A percentile compares a stretch with the other conserved stretches of the same genome.
Evolutionary conservation across 2,797 vertebrate species (phyloP).

Genomic region (Gouania willdenowi): DNA sequence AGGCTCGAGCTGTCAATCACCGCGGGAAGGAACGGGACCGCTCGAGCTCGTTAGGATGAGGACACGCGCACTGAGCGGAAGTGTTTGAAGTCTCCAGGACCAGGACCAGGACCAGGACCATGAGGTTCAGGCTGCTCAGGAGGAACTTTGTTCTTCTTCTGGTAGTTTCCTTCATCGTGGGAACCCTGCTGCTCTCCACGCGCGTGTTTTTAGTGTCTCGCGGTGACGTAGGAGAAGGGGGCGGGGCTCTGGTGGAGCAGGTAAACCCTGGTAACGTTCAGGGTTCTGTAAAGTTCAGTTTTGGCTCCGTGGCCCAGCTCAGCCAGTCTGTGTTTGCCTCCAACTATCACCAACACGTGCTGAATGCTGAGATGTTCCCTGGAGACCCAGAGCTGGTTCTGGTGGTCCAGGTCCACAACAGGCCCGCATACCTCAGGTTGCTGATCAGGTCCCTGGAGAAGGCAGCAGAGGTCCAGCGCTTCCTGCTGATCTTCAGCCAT

Average conservation of each 20-base stretch:
- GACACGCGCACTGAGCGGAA: too few relatives aligned
- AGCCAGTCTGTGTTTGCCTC: slow-evolving; percentile 60
- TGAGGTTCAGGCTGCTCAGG: slow-evolving; percentile 70
- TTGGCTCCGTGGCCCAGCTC: slow-evolving; percentile 41
- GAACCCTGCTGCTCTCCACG: slow-evolving; percentile 50
- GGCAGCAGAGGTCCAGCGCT: slow-evolving; percentile 58
- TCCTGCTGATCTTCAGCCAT: slow-evolving; percentile 78
- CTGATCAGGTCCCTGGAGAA: slow-evolving; percentile 71
- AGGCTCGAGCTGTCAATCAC: too few relatives aligned
- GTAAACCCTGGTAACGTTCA: not conserved
- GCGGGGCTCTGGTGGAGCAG: not conserved
- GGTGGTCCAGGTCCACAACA: slow-evolving; percentile 77
- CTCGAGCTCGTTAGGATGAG: too few relatives aligned
- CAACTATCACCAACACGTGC: slow-evolving; percentile 66
- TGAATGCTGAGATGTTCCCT: slow-evolving; percentile 63
- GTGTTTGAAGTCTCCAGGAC: too few relatives aligned
- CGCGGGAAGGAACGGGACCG: not conserved
- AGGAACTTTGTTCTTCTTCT: slow-evolving; percentile 62
- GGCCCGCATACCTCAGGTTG: slow-evolving; percentile 72
- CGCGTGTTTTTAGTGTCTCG: slow-evolving; percentile 29
- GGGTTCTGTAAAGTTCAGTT: slow-evolving; percentile 44
- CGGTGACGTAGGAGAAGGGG: not conserved
- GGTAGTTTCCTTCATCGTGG: slow-evolving; percentile 35
- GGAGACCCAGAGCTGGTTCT: slow-evolving; percentile 69
- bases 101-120: slow-evolving; percentile 54